Evolutionary conservation across 2,113 vertebrate species (phyloP), one percentile per base, ranked within the genome.

Genomic region (Macquaria australasica): DNA sequence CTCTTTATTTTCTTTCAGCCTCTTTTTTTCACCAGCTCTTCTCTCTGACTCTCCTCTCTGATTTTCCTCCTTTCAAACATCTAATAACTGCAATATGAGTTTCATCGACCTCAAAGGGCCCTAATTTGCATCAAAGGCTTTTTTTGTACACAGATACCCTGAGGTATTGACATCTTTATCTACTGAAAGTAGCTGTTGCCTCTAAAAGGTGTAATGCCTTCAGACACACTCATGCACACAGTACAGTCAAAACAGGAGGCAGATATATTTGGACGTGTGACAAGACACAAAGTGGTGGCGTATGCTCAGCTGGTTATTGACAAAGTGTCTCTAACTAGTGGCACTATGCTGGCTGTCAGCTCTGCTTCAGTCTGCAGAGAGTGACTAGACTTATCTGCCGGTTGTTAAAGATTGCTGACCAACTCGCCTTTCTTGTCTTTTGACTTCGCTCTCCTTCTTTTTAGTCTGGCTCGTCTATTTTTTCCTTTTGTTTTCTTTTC

Each of bases 241-340:
- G 53, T 10, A 39, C 59, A 78, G 82, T 70, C 75, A 86, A 72
- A 83, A 73, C 64, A 87, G 48, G 72, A 63, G 75, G n/a, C 20
- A 77, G 63, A 83, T 90, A 88, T 82, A 89, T 91, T 79, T 86
- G 89, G 81, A 88, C 2, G 23, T 39, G 79, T 67, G 82, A 83
- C 53, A 80, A 87, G 78, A 84, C 68, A 56, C 51, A 79, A 84
- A 89, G 85, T 59, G 81, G 79, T n/a, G 74, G 73, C 43, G 28
- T 88, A 77, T 83, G 79, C 72, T 64, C 16, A 25, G 10, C 20
- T 14, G 58, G 67, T 56, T 82, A 70, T 77, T 83, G 73, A 76
- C 68, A 69, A 62, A 75, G 70, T 76, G 67, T 64, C 53, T 83
- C 5, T 88, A 51, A 69, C 63, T 43, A 31, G 70, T 60, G 73